Evolutionary conservation across 2,888 invertebrate species (phyloP).

Genomic region (Apocheima hispidaria): DNA sequence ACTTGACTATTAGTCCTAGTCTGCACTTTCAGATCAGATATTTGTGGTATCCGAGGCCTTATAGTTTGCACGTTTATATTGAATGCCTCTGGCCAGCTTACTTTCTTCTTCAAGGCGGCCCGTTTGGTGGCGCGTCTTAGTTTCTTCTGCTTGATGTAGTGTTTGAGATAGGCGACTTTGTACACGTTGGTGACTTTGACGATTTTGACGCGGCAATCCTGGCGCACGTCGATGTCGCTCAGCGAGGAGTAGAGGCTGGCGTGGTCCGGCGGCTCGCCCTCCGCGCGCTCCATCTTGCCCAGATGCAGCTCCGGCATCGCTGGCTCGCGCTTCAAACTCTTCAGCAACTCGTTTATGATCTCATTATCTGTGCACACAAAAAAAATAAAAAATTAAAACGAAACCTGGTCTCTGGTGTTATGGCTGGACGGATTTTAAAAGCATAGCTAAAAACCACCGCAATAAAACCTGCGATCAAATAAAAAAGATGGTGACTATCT

Average conservation of each 20-base stretch:
- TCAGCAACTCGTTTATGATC: slow-evolving; percentile 65
- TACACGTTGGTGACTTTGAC: slow-evolving; percentile 79
- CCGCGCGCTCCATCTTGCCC: slow-evolving; percentile 54
- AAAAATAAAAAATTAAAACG: too few relatives aligned
- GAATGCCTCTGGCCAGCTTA: too few relatives aligned
- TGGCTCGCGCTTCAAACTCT: slow-evolving; percentile 62
- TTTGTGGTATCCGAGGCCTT: too few relatives aligned
- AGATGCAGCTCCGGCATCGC: slow-evolving; percentile 53
- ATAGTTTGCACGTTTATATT: too few relatives aligned
- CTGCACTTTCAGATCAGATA: too few relatives aligned
- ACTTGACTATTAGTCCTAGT: too few relatives aligned
- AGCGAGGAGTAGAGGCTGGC: slow-evolving; percentile 65
- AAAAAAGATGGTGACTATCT: too few relatives aligned
- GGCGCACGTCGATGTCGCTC: slow-evolving; percentile 60
- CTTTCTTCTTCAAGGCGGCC: slow-evolving; percentile 73
- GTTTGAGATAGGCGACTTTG: slow-evolving; percentile 75
- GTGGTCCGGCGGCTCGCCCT: slow-evolving; percentile 51
- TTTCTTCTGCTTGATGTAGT: slow-evolving; percentile 76
- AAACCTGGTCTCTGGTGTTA: too few relatives aligned
- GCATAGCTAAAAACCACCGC: too few relatives aligned
- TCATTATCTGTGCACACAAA: slow-evolving; percentile 67
- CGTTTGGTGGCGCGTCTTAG: slow-evolving; percentile 68
- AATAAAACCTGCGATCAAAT: too few relatives aligned
- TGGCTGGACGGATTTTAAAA: too few relatives aligned
- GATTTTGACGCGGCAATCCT: slow-evolving; percentile 73